A percentile compares a stretch with the other conserved stretches of the same genome.
These are phyloP conservation scores for Micoletzkya japonica DNA, from an alignment of 2,888 invertebrate species.

Conservation along the genomic window DNA sequence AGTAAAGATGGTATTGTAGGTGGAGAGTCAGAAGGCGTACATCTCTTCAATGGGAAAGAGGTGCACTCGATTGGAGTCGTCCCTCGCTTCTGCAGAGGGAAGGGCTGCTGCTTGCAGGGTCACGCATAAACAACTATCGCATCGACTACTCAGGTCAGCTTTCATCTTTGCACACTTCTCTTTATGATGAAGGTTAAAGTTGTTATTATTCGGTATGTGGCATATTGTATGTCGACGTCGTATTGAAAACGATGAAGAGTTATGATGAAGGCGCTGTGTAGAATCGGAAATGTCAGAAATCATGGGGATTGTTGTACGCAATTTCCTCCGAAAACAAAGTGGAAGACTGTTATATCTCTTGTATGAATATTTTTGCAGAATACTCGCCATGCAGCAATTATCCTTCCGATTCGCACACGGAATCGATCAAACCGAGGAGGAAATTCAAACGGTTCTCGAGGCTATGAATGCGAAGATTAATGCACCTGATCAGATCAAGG, in stretches of 20 bases:
- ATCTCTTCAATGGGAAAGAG: constrained; percentile 1
- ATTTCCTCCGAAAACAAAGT: too few species aligned
- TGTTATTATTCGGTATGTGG: too few species aligned
- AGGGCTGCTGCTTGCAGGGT: constrained; percentile 5
- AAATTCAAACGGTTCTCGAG: constrained; percentile 82
- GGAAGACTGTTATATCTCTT: background rate
- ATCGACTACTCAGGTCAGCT: constrained; percentile 31
- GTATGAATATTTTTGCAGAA: constrained; percentile 18
- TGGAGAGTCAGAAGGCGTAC: background rate
- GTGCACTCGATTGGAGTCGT: constrained; percentile 9
- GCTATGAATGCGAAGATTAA: constrained; percentile 83
- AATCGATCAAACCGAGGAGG: constrained; percentile 59
- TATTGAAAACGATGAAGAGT: too few species aligned
- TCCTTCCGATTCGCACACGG: constrained; percentile 37
- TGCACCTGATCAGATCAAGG: constrained; percentile 88
- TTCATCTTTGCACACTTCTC: too few species aligned
- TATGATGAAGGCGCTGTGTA: too few species aligned
- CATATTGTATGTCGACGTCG: too few species aligned
- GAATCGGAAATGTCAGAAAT: too few species aligned
- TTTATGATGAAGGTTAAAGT: too few species aligned
- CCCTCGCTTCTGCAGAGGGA: background rate
- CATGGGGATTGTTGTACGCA: too few species aligned
- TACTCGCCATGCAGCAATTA: constrained; percentile 39
- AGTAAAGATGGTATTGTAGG: constrained; percentile 2
- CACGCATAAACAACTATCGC: constrained; percentile 28